Conservation (phyloP, 2,113 vertebrate species). For the Tragelaphus scriptus region DNA sequence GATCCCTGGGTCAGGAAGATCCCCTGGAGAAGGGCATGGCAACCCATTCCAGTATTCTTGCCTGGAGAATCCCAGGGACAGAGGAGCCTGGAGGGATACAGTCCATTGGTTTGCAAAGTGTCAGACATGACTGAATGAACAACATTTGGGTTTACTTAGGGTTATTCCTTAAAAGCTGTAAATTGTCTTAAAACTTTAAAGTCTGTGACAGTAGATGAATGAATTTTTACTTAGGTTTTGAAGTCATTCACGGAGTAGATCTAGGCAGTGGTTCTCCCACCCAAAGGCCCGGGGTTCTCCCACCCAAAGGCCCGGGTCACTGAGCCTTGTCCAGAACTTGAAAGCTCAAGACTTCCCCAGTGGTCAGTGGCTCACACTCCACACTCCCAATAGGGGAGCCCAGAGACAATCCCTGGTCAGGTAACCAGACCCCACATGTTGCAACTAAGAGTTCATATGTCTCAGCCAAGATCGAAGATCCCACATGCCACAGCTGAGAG, state of each 20-base stretch:
- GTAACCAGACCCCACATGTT: not conserved
- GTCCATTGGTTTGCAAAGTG: not conserved
- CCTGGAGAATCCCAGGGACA: not conserved
- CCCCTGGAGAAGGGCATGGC: not conserved
- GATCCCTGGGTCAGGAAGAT: not conserved
- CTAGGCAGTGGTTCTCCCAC: not conserved
- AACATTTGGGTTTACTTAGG: not conserved
- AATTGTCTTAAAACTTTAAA: not conserved
- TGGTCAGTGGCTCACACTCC: not conserved
- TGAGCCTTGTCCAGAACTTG: not conserved
- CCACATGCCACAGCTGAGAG: not conserved
- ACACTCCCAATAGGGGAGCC: not conserved
- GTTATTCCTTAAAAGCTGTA: not conserved
- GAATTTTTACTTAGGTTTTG: not conserved
- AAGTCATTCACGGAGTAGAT: accelerated
- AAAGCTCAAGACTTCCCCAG: not conserved
- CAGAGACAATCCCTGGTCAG: not conserved
- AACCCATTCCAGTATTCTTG: not conserved
- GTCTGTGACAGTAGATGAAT: not conserved
- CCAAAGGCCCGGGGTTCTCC: not conserved
- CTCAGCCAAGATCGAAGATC: not conserved
- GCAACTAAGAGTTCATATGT: not conserved
- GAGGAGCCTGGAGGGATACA: not conserved
- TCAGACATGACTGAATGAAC: not conserved
- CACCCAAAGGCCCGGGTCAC: not conserved